Conservation (phyloP, 2,888 invertebrate genomes). For the Corythucha ciliata region DNA sequence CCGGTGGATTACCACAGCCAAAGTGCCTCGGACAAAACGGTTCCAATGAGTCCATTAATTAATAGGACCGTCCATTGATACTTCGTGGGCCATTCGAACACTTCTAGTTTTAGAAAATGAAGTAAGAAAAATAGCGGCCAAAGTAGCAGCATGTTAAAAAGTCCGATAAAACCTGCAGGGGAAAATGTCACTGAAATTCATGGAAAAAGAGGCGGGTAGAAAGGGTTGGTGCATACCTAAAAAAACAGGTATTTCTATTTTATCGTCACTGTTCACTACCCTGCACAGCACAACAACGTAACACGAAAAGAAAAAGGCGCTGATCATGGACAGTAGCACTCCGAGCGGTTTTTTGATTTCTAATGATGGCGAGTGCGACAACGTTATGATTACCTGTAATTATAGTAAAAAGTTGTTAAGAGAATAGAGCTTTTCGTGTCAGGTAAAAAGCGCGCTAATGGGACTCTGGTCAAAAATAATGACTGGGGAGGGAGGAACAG, state of each 20-base stretch:
- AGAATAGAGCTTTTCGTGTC: too few relatives aligned
- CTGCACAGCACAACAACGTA: conserved; percentile 80
- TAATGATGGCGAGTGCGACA: conserved; percentile 59
- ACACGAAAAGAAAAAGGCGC: conserved; percentile 80
- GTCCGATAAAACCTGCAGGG: conserved; percentile 90
- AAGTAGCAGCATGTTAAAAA: conserved; percentile 74
- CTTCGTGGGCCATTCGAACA: conserved; percentile 73
- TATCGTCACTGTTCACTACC: conserved; percentile 84
- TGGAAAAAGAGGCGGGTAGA: conserved; percentile 17
- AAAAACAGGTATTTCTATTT: conserved; percentile 88
- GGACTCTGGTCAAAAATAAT: too few relatives aligned
- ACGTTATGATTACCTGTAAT: conserved; percentile 62
- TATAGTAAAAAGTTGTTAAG: too few relatives aligned
- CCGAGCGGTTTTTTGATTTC: conserved; percentile 66
- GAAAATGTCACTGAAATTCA: too few relatives aligned
- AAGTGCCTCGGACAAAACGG: conserved; percentile 80
- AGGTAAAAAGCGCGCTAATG: too few relatives aligned
- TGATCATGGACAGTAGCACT: conserved; percentile 69
- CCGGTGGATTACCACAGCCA: conserved; percentile 69
- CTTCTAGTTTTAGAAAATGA: conserved; percentile 71
- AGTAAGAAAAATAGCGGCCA: conserved; percentile 86
- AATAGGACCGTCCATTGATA: conserved; percentile 70
- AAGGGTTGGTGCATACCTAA: conserved; percentile 58
- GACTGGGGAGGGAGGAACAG: too few relatives aligned
- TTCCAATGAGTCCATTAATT: conserved; percentile 81